Evolutionary conservation across 1,140 invertebrate genomes (phyloP), one percentile per base, ranked within the genome.

Genomic region (Lamellibrachia luymesi): DNA sequence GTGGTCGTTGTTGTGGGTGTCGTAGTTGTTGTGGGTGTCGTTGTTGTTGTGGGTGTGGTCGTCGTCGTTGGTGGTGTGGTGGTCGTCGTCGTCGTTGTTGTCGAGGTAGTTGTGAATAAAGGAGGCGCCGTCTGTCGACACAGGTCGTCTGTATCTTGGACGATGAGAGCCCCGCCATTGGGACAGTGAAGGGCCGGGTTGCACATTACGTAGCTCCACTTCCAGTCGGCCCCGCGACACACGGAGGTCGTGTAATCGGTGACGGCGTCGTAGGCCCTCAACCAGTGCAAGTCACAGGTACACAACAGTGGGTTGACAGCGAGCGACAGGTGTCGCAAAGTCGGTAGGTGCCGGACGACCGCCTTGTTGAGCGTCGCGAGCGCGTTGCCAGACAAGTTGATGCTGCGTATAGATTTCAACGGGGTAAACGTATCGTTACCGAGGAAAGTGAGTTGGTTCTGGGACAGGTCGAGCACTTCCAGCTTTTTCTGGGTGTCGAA

Each of bases 241-340:
- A 92, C 92, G 50, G 92, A 52, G 2, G 51, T 38, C 27, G 49
- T 56, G 92, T 6, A 13, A n/a, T 64, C 92, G 50, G 51, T 27
- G 27, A 51, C 4, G 25, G 51, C 50, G 1, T 13, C 27, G 51
- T 50, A 92, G 50, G 50, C 22, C 52, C 92, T 7, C 50, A 92
- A n/a, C 92, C 92, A 92, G 92, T 51, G 27, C 27, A 92, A 17
- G 50, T n/a, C 52, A 27, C 92, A 92, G 92, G 17, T n/a, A 64
- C 92, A 92, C 50, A 92, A n/a, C 52, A 92, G 51, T 91, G 51
- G 92, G 25, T 92, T 92, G 49, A 17, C 27, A 27, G 92, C 92
- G 8, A 92, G 10, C 4, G 50, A 51, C 92, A 92, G 52, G 25
- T 92, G 8, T 50, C 17, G 6, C 92, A 92, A 50, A 0, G 52